A percentile compares a stretch with the other conserved stretches of the same genome.
These are phyloP conservation scores for Ips nitidus DNA, from an alignment of 1,140 invertebrate genomes.

Conservation along the genomic window DNA sequence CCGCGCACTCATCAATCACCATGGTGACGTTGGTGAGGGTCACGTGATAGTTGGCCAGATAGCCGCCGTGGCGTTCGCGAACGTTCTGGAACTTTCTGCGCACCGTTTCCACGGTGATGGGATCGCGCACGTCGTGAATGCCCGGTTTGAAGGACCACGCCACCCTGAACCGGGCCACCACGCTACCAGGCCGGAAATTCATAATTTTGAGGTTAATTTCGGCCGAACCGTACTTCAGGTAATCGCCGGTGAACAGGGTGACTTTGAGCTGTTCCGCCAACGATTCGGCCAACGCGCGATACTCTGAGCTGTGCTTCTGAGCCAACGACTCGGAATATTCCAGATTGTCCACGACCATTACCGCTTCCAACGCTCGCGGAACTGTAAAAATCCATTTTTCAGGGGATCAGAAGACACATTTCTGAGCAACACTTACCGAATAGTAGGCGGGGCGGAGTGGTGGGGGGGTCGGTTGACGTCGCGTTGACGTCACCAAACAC, in stretches of 20 bases:
- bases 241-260: slow-evolving; percentile 56
- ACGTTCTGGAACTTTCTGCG: slow-evolving; percentile 55
- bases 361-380: slow-evolving; percentile 66
- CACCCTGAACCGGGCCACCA: slow-evolving; percentile 64
- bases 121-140: slow-evolving; percentile 54
- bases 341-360: slow-evolving; percentile 66
- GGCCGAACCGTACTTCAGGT: slow-evolving; percentile 56
- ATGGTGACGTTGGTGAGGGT: slow-evolving; percentile 56
- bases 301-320: slow-evolving; percentile 63
- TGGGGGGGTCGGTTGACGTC: slow-evolving; percentile 53
- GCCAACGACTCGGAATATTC: slow-evolving; percentile 61
- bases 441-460: slow-evolving; percentile 53
- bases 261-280: slow-evolving; percentile 62
- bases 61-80: slow-evolving; percentile 55
- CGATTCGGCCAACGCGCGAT: slow-evolving; percentile 58
- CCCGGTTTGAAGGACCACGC: slow-evolving; percentile 62
- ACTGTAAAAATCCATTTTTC: slow-evolving; percentile 55
- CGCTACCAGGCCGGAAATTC: slow-evolving; percentile 64
- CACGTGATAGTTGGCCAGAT: slow-evolving; percentile 59
- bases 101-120: slow-evolving; percentile 56
- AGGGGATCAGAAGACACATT: too few relatives aligned
- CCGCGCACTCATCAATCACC: slow-evolving; percentile 71
- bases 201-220: slow-evolving; percentile 65
- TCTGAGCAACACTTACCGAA: slow-evolving; percentile 25
- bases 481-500: slow-evolving; percentile 38